A percentile compares a stretch with the other conserved stretches of the same genome.
Evolutionary conservation across 2,888 invertebrate species (phyloP).

Genomic region (Aporophyla lueneburgensis): DNA sequence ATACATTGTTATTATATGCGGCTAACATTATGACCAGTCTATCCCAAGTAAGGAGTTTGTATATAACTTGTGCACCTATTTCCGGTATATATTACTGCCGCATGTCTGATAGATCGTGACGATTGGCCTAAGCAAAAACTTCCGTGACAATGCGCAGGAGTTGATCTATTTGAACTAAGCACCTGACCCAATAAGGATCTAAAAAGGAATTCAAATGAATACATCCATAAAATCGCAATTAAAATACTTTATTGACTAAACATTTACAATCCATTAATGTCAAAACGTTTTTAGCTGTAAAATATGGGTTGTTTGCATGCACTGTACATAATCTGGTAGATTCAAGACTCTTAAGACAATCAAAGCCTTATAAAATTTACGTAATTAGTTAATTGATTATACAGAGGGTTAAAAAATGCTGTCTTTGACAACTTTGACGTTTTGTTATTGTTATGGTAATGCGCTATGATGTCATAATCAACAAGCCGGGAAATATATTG

Average conservation of each 20-base stretch:
- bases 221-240: conserved; percentile 6
- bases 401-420: conserved; percentile 1
- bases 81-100: conserved; percentile 56
- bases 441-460: conserved; percentile 22
- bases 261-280: conserved; percentile 20
- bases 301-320: conserved; percentile 38
- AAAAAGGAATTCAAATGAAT: background rate
- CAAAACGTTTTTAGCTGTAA: conserved; percentile 10
- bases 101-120: conserved; percentile 55
- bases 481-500: conserved; percentile 18
- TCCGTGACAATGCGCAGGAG: conserved; percentile 37
- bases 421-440: conserved; percentile 6
- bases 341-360: conserved; percentile 1
- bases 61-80: conserved; percentile 21
- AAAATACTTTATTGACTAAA: conserved; percentile 1
- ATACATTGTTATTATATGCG: conserved; percentile 50
- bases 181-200: background rate
- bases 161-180: background rate
- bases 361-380: conserved; percentile 1
- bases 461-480: background rate
- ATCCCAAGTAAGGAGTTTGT: conserved; percentile 47
- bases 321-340: background rate
- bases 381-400: background rate
- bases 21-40: conserved; percentile 33
- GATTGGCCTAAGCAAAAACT: conserved; percentile 6